These are phyloP conservation scores for Isichthys henryi DNA, from an alignment of 2,113 vertebrate species.

Conservation along the genomic window DNA sequence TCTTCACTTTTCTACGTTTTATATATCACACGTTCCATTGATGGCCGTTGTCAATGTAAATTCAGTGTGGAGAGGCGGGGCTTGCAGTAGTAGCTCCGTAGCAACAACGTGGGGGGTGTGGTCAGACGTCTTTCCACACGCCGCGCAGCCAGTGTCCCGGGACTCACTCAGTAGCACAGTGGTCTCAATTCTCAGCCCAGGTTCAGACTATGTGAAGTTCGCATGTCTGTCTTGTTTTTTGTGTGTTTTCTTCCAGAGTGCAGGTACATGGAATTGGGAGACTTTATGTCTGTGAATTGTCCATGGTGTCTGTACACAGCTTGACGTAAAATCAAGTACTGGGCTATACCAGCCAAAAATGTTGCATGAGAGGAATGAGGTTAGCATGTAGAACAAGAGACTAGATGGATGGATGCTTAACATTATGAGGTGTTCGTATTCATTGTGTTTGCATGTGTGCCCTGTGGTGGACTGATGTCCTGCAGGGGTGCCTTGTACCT, in stretches of 20 bases:
- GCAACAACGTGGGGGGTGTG: background rate
- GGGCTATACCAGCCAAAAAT: background rate
- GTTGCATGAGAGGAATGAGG: background rate
- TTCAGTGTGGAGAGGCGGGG: background rate
- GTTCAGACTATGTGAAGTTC: background rate
- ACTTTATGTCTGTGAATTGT: background rate
- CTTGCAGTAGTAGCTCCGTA: background rate
- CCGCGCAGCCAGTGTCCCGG: too few species aligned
- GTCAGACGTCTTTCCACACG: background rate
- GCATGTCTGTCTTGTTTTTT: background rate
- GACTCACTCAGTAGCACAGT: background rate
- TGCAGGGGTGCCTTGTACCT: background rate
- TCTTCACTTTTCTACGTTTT: background rate
- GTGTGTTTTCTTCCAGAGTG: background rate
- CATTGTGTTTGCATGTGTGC: background rate
- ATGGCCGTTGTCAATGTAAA: background rate
- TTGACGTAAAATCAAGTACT: background rate
- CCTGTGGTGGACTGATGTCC: background rate
- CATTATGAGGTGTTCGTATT: background rate
- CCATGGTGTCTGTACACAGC: background rate
- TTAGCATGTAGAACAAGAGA: background rate
- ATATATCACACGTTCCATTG: background rate
- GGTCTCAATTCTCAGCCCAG: background rate
- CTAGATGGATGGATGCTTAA: background rate
- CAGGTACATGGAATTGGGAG: background rate